Percentiles rank a stretch among this genome's conserved stretches.
phyloP scores from a whole-genome alignment of 35 echinoderm and acorn worm species.

The Stichopus chloronotus region DNA sequence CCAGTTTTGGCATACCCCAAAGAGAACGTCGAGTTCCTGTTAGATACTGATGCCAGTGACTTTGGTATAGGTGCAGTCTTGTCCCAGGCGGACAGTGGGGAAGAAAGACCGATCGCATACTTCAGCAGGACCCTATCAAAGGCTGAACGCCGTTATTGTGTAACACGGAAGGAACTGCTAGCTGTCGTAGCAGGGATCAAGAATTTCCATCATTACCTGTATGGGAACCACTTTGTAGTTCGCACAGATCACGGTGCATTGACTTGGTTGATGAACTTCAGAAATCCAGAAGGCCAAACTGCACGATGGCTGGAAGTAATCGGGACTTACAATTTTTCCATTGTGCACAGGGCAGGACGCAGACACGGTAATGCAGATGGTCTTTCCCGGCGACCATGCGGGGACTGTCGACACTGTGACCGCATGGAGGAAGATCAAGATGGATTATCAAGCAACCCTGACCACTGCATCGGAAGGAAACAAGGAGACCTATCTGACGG shows the following conservation, averaged over 20 bases:
- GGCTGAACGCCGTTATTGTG: background rate
- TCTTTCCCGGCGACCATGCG: conserved; percentile 25
- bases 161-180: background rate
- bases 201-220: conserved; percentile 47
- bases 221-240: conserved; percentile 40
- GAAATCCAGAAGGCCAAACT: conserved; percentile 33
- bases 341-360: conserved; percentile 14
- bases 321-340: background rate
- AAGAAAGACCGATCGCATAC: conserved; percentile 21
- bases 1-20: too few relatives aligned
- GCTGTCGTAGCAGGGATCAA: background rate
- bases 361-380: conserved; percentile 47
- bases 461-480: background rate
- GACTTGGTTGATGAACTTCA: conserved; percentile 66
- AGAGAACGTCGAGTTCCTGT: too few relatives aligned
- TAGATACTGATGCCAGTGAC: conserved; percentile 63
- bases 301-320: conserved; percentile 30
- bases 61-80: conserved; percentile 39
- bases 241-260: conserved; percentile 61
- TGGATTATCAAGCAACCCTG: background rate
- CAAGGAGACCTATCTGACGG: background rate
- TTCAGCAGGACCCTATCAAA: conserved; percentile 12
- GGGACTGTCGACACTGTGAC: background rate
- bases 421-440: background rate
- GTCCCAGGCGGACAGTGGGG: conserved; percentile 6